Conservation (phyloP, 37 sponge, comb jelly and placozoan species). For the Tethya wilhelma region DNA sequence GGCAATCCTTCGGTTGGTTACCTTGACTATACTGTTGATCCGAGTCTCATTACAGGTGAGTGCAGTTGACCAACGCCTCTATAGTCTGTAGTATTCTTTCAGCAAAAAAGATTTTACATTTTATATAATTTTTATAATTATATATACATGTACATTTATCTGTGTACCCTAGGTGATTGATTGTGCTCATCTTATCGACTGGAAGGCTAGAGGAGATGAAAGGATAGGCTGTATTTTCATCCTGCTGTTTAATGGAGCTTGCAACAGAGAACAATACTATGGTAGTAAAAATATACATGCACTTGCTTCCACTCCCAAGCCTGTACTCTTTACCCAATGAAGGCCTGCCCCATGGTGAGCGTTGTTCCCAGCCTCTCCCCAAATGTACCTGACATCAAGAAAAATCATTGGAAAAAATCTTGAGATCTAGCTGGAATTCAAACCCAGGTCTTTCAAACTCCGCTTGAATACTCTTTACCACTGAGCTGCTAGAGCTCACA, state of each 20-base stretch:
- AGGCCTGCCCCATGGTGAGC: no score
- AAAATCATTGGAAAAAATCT: no score
- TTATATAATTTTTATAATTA: neutral
- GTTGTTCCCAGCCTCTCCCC: no score
- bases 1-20: constrained; percentile 30
- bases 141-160: constrained; percentile 14
- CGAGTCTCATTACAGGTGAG: constrained; percentile 67
- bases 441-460: no score
- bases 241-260: constrained; percentile 57
- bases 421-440: no score
- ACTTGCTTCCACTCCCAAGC: no score
- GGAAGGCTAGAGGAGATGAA: no score
- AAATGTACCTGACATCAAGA: no score
- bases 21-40: constrained; percentile 39
- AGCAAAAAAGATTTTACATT: neutral
- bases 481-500: no score
- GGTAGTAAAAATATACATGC: constrained; percentile 6
- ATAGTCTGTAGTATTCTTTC: neutral
- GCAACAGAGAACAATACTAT: constrained; percentile 35
- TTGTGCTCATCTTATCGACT: constrained; percentile 41
- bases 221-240: constrained; percentile 6
- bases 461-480: no score
- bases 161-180: constrained; percentile 40
- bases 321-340: no score
- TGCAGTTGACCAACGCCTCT: no score